phyloP scores from a whole-genome alignment of 64 coral and sea anemone genomes.

The Pocillopora damicornis region DNA sequence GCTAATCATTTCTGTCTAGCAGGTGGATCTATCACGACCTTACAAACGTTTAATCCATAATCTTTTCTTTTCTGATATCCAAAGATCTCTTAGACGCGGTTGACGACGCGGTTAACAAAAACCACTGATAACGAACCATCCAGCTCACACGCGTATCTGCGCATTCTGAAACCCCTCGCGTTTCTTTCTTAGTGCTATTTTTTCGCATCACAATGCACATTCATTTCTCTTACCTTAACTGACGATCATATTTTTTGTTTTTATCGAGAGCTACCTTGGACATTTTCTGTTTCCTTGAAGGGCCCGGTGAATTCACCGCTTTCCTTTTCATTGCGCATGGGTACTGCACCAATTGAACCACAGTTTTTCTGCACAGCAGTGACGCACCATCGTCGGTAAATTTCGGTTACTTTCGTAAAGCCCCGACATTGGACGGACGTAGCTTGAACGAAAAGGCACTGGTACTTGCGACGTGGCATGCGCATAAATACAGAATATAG shows the following conservation, averaged over 20 bases:
- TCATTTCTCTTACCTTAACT: constrained; percentile 69
- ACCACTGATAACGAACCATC: too few species aligned
- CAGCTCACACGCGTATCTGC: not conserved
- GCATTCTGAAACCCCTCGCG: not conserved
- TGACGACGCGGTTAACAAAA: too few species aligned
- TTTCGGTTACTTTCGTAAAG: not conserved
- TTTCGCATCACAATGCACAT: not conserved
- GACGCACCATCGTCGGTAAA: not conserved
- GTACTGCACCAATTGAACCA: not conserved
- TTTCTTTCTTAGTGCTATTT: not conserved
- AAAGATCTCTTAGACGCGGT: too few species aligned
- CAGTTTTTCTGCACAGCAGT: not conserved
- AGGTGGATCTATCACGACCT: too few species aligned
- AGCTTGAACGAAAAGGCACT: not conserved
- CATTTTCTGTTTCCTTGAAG: constrained; percentile 87
- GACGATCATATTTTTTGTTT: constrained; percentile 95
- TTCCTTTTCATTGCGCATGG: constrained; percentile 99
- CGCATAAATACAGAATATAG: constrained; percentile 10
- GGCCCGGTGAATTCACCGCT: constrained; percentile 66
- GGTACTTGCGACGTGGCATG: constrained; percentile 44
- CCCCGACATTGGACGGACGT: not conserved
- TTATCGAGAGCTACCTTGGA: constrained; percentile 85
- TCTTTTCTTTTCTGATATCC: too few species aligned
- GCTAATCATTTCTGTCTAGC: too few species aligned
- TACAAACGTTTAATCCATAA: too few species aligned